phyloP scores from a whole-genome alignment of 2,797 vertebrate genomes.

The Rhyacichthys aspro region DNA sequence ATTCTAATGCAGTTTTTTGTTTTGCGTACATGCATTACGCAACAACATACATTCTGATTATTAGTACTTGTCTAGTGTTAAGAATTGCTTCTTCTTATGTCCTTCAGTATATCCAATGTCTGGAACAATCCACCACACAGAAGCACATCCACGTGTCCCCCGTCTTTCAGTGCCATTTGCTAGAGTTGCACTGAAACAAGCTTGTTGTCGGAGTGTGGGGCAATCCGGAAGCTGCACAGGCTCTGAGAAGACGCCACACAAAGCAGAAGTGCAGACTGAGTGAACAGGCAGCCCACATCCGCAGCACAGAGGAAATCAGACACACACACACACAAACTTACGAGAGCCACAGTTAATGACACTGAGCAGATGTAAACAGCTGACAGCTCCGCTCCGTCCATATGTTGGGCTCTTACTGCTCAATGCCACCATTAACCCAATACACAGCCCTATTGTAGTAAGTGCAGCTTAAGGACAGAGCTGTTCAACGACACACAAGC shows the following conservation, averaged over 20 bases:
- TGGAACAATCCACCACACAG: background rate
- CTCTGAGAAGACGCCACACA: conserved; percentile 19
- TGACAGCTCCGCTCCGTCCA: conserved; percentile 22
- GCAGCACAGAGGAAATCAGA: conserved; percentile 67
- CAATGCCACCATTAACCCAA: conserved; percentile 6
- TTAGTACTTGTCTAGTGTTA: too few species aligned
- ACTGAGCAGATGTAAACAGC: conserved; percentile 60
- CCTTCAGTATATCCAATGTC: background rate
- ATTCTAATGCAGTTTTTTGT: too few species aligned
- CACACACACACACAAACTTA: conserved; percentile 5
- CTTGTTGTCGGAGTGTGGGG: conserved; percentile 21
- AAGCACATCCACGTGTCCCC: conserved; percentile 3
- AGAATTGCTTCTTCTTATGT: background rate
- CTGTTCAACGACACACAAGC: conserved; percentile 1
- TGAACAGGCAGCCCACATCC: conserved; percentile 77
- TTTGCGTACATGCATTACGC: too few species aligned
- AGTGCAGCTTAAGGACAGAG: background rate
- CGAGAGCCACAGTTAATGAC: conserved; percentile 35
- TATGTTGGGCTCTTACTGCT: conserved; percentile 15
- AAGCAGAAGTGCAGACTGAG: conserved; percentile 66
- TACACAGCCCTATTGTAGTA: background rate
- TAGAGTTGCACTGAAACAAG: conserved; percentile 4
- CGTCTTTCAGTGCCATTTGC: conserved; percentile 10
- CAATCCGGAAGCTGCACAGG: conserved; percentile 11
- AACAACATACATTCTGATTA: too few species aligned